phyloP scores from a whole-genome alignment of 30 jellyfish, hydroid and myxozoan species.

The Cassiopea andromeda region DNA sequence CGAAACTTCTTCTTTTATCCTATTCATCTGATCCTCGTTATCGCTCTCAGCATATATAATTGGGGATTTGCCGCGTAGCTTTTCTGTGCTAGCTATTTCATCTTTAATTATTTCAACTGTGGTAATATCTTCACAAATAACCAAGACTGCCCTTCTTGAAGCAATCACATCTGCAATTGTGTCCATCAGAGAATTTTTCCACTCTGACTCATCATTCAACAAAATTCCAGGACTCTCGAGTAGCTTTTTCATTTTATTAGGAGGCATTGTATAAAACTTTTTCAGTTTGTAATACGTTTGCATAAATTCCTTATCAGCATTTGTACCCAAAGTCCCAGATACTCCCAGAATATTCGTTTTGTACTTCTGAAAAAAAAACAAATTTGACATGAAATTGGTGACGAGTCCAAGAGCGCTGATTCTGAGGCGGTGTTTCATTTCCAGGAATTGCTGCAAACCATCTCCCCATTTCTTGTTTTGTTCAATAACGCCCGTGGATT shows the following conservation, averaged over 20 bases:
- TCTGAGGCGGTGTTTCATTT: slow-evolving; percentile 37
- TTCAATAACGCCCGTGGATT: slow-evolving; percentile 15
- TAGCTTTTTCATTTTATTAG: slow-evolving; percentile 1
- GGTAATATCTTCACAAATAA: slow-evolving; percentile 28
- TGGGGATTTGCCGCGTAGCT: background rate
- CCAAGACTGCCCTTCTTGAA: slow-evolving; percentile 24
- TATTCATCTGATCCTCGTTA: slow-evolving; percentile 4
- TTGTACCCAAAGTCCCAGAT: slow-evolving; percentile 43
- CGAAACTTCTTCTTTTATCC: background rate
- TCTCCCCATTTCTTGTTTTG: slow-evolving; percentile 7
- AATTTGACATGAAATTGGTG: slow-evolving; percentile 19
- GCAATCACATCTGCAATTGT: background rate
- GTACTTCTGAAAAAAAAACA: slow-evolving; percentile 18
- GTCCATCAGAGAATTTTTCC: background rate
- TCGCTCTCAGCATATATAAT: slow-evolving; percentile 22
- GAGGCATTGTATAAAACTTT: background rate
- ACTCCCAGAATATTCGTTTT: background rate
- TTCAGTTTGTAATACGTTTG: background rate
- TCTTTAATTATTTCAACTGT: background rate
- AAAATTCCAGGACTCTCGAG: background rate
- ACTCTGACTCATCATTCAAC: background rate
- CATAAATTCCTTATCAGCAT: background rate
- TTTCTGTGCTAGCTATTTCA: background rate
- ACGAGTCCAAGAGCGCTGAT: background rate
- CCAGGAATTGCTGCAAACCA: slow-evolving; percentile 39